Conservation (phyloP, 2,797 vertebrate genomes). For the Prionace glauca region DNA sequence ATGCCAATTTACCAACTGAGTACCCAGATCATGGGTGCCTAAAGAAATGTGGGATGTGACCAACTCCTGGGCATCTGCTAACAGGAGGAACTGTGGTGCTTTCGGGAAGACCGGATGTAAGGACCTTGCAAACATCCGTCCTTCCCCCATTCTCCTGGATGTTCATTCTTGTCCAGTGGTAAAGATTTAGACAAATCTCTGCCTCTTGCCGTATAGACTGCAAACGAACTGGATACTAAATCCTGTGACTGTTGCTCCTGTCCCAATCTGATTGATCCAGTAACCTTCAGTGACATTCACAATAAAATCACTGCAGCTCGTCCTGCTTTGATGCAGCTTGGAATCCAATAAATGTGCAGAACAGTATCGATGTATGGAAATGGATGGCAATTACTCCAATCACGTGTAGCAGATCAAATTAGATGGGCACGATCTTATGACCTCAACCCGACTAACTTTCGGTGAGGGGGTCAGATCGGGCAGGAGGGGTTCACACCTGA, state of each 20-base stretch:
- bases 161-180: background rate
- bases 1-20: background rate
- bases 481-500: no score
- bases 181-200: constrained; percentile 50
- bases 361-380: constrained; percentile 48
- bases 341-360: constrained; percentile 42
- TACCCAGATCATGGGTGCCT: background rate
- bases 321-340: constrained; percentile 44
- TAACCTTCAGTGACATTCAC: constrained; percentile 41
- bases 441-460: no score
- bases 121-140: background rate
- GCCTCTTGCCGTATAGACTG: constrained; percentile 44
- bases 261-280: constrained; percentile 36
- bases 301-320: constrained; percentile 41
- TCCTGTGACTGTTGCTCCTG: constrained; percentile 39
- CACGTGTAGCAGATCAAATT: constrained; percentile 58
- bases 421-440: constrained; percentile 39
- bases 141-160: background rate
- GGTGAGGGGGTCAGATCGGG: no score
- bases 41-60: background rate
- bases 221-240: constrained; percentile 42
- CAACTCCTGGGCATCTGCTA: background rate
- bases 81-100: background rate
- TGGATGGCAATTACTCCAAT: constrained; percentile 54
- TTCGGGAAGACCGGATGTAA: background rate